phyloP scores from a whole-genome alignment of 2,888 invertebrate species.

The Geophilus truncorum region DNA sequence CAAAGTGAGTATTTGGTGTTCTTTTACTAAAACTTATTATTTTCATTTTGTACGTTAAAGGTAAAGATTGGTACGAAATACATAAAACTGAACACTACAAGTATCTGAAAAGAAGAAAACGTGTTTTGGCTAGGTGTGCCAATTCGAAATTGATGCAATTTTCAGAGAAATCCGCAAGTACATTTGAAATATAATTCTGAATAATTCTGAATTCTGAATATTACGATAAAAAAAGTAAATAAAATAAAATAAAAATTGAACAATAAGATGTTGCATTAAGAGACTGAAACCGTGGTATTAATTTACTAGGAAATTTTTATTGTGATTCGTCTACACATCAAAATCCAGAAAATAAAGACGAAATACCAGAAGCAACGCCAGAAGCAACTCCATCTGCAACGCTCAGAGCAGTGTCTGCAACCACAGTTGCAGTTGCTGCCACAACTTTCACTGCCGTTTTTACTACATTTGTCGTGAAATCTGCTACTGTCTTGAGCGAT shows the following conservation, averaged over 20 bases:
- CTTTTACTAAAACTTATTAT: background rate
- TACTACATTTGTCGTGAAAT: background rate
- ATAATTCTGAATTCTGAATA: too few relatives aligned
- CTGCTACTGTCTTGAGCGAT: background rate
- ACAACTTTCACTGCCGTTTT: too few relatives aligned
- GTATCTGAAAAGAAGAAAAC: background rate
- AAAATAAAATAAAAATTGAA: background rate
- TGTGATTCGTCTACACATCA: background rate
- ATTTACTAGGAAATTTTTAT: background rate
- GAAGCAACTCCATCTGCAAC: too few relatives aligned
- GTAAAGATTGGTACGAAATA: background rate
- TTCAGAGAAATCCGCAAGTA: too few relatives aligned
- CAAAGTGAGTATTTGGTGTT: background rate
- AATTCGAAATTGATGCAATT: background rate
- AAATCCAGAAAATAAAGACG: background rate
- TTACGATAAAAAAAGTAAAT: background rate
- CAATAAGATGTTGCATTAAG: too few relatives aligned
- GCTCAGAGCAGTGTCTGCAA: too few relatives aligned
- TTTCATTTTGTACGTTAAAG: background rate
- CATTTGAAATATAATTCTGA: too few relatives aligned
- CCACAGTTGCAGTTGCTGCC: too few relatives aligned
- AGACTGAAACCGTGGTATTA: too few relatives aligned
- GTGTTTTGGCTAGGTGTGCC: background rate
- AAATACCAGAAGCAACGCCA: too few relatives aligned
- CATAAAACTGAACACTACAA: background rate